phyloP scores from a whole-genome alignment of 2,797 vertebrate species.

The Gorsachius magnificus region DNA sequence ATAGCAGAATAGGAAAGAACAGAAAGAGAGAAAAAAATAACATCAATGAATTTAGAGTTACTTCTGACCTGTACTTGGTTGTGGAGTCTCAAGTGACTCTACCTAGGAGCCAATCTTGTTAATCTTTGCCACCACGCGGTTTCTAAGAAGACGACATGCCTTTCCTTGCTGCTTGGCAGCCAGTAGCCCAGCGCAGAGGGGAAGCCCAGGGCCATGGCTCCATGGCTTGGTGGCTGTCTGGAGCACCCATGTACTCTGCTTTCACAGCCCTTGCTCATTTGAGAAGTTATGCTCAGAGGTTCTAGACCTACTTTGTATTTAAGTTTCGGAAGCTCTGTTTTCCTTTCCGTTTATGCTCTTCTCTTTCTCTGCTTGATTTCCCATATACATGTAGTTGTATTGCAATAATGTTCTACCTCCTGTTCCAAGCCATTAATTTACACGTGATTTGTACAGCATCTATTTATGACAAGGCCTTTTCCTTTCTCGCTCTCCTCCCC shows the following conservation, averaged over 20 bases:
- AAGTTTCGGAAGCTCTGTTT: neutral
- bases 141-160: neutral
- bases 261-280: neutral
- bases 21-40: neutral
- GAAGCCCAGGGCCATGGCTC: neutral
- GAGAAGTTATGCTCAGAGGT: neutral
- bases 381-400: neutral
- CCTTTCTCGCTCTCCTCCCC: neutral
- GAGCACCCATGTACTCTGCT: neutral
- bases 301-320: neutral
- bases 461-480: neutral
- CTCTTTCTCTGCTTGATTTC: conserved; percentile 16
- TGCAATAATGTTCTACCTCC: neutral
- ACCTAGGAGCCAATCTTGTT: neutral
- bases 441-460: neutral
- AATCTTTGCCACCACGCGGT: neutral
- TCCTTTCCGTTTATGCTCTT: neutral
- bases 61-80: neutral
- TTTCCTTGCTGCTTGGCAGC: neutral
- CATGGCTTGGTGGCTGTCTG: neutral
- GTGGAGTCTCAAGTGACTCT: neutral
- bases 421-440: neutral
- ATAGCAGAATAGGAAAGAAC: neutral
- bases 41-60: neutral
- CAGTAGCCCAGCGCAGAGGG: accelerated